Evolutionary conservation across 2,888 invertebrate species (phyloP).

Genomic region (Ellobium chinense): DNA sequence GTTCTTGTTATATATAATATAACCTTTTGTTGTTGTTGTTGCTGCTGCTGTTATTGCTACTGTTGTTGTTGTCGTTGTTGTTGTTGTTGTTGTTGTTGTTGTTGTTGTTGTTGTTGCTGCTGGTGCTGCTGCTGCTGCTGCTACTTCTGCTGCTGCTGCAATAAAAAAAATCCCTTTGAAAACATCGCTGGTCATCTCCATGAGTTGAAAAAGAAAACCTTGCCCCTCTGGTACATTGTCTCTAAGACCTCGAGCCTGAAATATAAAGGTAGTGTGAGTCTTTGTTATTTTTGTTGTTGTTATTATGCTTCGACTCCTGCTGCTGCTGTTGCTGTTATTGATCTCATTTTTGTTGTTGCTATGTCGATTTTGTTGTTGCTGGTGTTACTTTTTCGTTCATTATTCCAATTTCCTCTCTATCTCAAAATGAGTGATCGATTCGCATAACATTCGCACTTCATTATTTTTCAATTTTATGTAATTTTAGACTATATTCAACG

Average conservation of each 20-base stretch:
- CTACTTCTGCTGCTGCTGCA: neutral
- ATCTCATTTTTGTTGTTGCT: neutral
- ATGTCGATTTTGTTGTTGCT: neutral
- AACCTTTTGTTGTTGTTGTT: neutral
- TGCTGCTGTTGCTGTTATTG: slow-evolving; percentile 8
- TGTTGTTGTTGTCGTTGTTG: neutral
- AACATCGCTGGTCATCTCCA: no score
- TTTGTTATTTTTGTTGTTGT: no score
- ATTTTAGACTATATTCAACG: no score
- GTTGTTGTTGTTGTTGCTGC: slow-evolving; percentile 3
- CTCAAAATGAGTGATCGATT: no score
- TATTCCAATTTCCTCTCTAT: neutral
- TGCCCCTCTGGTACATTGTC: neutral
- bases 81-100: neutral
- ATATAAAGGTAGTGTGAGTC: no score
- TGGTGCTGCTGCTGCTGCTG: slow-evolving; percentile 10
- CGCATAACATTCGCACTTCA: no score
- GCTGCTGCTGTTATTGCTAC: slow-evolving; percentile 1
- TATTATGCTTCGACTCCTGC: neutral
- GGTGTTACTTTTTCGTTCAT: neutral
- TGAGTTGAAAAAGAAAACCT: no score
- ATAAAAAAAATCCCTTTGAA: no score
- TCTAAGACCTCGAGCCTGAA: neutral
- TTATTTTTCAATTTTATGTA: no score
- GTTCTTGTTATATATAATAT: neutral